Base-by-base conservation (phyloP, 2,888 invertebrate genomes). In the Onthophagus sagittarius region DNA sequence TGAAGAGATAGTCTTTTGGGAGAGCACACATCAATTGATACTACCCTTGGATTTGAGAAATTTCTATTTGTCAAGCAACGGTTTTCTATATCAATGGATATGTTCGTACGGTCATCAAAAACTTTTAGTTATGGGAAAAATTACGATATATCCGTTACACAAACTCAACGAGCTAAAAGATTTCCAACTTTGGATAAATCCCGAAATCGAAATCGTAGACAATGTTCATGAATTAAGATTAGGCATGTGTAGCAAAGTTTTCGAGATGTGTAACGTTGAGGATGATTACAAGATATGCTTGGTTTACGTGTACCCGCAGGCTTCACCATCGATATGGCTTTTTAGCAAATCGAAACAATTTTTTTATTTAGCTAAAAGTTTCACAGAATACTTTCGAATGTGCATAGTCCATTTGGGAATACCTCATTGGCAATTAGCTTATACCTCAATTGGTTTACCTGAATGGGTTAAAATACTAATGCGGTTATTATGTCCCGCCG, bases 361-460 rank as follows among this genome's bases (percentile, higher is more conserved):
- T 93, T 92, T 94, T 77, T 93, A 91, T 86, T 86, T 97, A 70
- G 93, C 96, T 0, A 91, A 93, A 72, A 91, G 90, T 23, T 96
- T 97, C 81, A 92, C 92, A 9, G 90, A 93, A 76, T 97, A 97
- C 84, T 92, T 96, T 80, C 88, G 96, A 74, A 94, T 97, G 92
- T 91, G 95, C 83, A 86, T 97, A 62, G 94, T 94, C 2, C 96
- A 97, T 83, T 88, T 96, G 69, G 97, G 97, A 0, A 86, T 97
- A 73, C 96, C 96, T 0, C 92, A 94, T 75, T 97, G 97, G 97
- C 96, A 97, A 74, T 80, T 80, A 71, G 72, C 78, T 6, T 79
- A 79, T 11, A 76, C 81, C 2, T 79, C 80, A 31, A 79, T 80
- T 64, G 81, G 80, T 0, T 15, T 82, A 7, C 81, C 83, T 0